Evolutionary conservation across 30 jellyfish, hydroid and myxozoan genomes (phyloP), one percentile per base, ranked within the genome.

Genomic region (Aurelia aurita): DNA sequence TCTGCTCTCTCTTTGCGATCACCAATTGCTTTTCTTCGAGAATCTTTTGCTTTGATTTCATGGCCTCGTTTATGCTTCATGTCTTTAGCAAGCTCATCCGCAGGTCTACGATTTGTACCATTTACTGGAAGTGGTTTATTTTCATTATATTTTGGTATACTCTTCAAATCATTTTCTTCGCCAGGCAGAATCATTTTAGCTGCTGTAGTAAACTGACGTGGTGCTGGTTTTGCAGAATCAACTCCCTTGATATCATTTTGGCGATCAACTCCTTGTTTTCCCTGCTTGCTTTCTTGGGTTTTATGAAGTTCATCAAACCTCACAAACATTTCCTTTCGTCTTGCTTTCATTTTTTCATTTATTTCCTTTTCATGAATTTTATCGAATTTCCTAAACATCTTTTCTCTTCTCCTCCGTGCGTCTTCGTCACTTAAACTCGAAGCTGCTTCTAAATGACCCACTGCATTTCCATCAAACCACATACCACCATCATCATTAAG

Each of bases 311-410:
- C 44, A 19, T 74, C 86, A 23, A 74, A 21, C 32, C 60, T 74
- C 43, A 76, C 62, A 34, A 74, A 64, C 86, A 21, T 74, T 19
- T 74, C 66, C 31, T 74, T 74, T 35, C 76, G 62, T 0, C 27
- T 32, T 14, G 57, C 22, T 21, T 59, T 26, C 22, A 74, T 2
- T 14, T 58, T 55, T 5, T 74, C 86, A 3, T 54, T 73, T 6
- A 61, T 61, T 22, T 61, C 73, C 35, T 39, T 39, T 31, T 55
- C 29, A 29, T 74, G 86, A 15, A 74, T 74, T 26, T 53, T 59
- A 45, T 74, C 86, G 31, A 74, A 58, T 59, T 74, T 74, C 55
- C 74, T 55, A 27, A 74, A 74, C 86, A 74, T 74, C 58, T 72
- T 23, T 23, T 72, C 12, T 0, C 69, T 15, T 58, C 69, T 58